phyloP scores from a whole-genome alignment of 2,797 vertebrate genomes.

The Sebastes iracundus region DNA sequence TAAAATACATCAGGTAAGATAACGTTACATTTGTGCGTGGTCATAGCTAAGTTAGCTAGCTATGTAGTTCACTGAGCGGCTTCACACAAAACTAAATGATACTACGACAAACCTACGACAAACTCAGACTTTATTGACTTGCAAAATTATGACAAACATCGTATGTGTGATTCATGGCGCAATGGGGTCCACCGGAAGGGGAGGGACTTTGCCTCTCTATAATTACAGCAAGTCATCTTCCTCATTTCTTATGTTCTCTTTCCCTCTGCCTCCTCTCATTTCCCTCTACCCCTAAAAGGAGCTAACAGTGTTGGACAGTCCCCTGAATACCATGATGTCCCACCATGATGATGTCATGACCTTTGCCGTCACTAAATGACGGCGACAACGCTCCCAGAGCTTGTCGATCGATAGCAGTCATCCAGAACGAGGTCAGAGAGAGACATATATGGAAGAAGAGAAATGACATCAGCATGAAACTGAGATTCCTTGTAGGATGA shows the following conservation, averaged over 20 bases:
- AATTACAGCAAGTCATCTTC: not conserved
- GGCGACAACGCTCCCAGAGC: not conserved
- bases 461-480: slow-evolving; percentile 8
- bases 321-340: not conserved
- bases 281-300: not conserved
- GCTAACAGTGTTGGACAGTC: not conserved
- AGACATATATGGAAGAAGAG: not conserved
- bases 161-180: too few species aligned
- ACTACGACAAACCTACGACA: too few species aligned
- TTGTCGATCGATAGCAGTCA: slow-evolving; percentile 30
- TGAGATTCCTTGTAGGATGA: slow-evolving; percentile 6
- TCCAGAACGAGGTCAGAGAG: slow-evolving; percentile 36
- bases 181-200: too few species aligned
- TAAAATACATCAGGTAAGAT: too few species aligned
- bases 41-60: too few species aligned
- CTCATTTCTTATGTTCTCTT: not conserved
- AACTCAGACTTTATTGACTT: too few species aligned
- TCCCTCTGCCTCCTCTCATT: not conserved
- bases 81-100: too few species aligned
- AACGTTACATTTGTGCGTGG: too few species aligned
- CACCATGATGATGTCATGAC: slow-evolving; percentile 25
- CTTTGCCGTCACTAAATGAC: not conserved
- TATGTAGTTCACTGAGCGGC: too few species aligned
- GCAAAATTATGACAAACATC: too few species aligned
- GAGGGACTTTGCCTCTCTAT: too few species aligned